phyloP scores from a whole-genome alignment of 2,113 vertebrate genomes.

The Petromus typicus region DNA sequence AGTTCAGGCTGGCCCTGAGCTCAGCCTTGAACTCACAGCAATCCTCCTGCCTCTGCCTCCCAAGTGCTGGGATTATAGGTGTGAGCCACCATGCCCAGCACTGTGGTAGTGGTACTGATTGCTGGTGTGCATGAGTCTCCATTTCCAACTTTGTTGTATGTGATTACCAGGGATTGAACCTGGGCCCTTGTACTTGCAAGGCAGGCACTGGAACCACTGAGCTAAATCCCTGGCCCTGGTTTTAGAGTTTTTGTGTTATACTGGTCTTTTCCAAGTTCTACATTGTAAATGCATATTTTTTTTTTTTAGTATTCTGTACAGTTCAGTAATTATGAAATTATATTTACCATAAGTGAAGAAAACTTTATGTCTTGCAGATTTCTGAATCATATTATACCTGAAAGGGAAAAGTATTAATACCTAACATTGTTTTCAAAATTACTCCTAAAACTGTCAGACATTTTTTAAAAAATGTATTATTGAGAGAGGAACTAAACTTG shows the following conservation, averaged over 20 bases:
- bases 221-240: too few species aligned
- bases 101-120: too few species aligned
- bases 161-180: too few species aligned
- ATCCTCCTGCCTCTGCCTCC: too few species aligned
- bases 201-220: too few species aligned
- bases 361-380: constrained; percentile 19
- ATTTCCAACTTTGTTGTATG: too few species aligned
- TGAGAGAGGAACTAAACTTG: constrained; percentile 12
- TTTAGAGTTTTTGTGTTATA: constrained; percentile 55
- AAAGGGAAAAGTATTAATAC: neutral
- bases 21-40: too few species aligned
- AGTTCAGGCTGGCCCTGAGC: too few species aligned
- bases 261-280: constrained; percentile 23
- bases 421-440: neutral
- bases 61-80: too few species aligned
- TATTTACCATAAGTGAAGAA: neutral
- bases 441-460: constrained; percentile 5
- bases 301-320: neutral
- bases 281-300: constrained; percentile 22
- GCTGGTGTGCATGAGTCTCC: too few species aligned
- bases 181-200: too few species aligned
- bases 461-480: neutral
- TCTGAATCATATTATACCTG: constrained; percentile 16
- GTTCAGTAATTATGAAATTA: neutral
- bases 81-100: too few species aligned